Conservation (phyloP, 2,888 invertebrate genomes). For the Himalopsyche kuldschensis region DNA sequence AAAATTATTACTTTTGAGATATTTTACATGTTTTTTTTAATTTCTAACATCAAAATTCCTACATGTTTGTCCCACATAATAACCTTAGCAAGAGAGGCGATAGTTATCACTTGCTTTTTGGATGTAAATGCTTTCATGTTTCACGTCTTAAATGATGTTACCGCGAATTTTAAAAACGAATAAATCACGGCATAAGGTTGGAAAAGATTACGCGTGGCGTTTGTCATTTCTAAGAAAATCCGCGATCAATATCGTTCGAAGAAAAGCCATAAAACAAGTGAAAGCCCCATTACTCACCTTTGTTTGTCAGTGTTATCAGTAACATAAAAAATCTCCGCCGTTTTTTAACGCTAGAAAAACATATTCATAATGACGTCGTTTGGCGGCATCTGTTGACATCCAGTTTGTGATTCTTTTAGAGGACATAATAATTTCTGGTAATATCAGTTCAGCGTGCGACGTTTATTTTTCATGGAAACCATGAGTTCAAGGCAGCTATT, state of each 20-base stretch:
- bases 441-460: background rate
- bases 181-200: background rate
- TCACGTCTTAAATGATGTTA: too few relatives aligned
- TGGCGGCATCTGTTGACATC: conserved; percentile 2
- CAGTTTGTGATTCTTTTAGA: background rate
- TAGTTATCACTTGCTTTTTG: too few relatives aligned
- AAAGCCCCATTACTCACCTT: background rate
- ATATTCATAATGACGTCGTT: conserved; percentile 5
- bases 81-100: too few relatives aligned
- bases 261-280: background rate
- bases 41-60: too few relatives aligned
- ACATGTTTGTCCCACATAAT: too few relatives aligned
- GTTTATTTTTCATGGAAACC: background rate
- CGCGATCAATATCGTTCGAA: background rate
- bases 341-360: background rate
- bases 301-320: background rate
- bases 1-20: too few relatives aligned
- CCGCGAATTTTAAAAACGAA: background rate
- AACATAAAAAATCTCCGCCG: background rate
- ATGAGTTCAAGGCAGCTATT: background rate
- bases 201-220: background rate
- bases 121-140: too few relatives aligned
- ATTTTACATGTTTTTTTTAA: too few relatives aligned
- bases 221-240: background rate
- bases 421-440: conserved; percentile 2